Evolutionary conservation across 2,113 vertebrate species (phyloP).

Genomic region (Sinocyclocheilus rhinocerous): DNA sequence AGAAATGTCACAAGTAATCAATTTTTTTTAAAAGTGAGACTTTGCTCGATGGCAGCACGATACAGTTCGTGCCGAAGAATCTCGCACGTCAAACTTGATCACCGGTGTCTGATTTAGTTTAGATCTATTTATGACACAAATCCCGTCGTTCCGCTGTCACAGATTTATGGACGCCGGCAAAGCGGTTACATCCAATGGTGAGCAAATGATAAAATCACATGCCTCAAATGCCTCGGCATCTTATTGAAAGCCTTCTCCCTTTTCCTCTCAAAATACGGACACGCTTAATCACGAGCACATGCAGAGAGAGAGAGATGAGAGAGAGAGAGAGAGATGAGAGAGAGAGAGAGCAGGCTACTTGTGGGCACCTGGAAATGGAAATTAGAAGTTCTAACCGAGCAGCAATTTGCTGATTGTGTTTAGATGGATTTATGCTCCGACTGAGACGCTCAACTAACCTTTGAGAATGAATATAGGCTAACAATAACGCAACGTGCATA

Average conservation of each 20-base stretch:
- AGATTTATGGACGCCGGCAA: neutral
- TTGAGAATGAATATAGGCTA: neutral
- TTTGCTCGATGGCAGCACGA: neutral
- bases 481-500: conserved; percentile 5
- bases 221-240: neutral
- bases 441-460: neutral
- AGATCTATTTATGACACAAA: neutral
- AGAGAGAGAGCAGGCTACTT: neutral
- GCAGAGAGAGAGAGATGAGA: conserved; percentile 47
- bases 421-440: conserved; percentile 26
- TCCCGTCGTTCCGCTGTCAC: neutral
- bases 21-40: too few species aligned
- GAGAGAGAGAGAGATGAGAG: conserved; percentile 29
- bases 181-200: neutral
- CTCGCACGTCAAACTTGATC: neutral
- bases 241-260: neutral
- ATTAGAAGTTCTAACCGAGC: neutral
- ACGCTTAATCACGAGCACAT: neutral
- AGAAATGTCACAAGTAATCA: too few species aligned
- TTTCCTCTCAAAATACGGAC: conserved; percentile 12
- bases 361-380: neutral
- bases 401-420: conserved; percentile 39
- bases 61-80: neutral
- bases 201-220: neutral
- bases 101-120: neutral